Conservation (phyloP, 2,888 invertebrate species). For the Gibbula magus region DNA sequence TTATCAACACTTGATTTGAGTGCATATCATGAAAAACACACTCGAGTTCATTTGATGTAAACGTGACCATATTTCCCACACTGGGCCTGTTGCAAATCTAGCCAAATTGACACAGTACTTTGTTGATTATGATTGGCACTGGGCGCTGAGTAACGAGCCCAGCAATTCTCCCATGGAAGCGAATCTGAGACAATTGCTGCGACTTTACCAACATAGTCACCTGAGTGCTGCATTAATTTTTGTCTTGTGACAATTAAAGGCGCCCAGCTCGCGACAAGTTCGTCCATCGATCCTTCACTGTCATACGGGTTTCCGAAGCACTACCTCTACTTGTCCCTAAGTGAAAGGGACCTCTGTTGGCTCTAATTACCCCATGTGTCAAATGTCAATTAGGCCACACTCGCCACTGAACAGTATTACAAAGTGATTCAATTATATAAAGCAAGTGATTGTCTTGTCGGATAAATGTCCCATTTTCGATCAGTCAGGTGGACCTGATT, state of each 20-base stretch:
- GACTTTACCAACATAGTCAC: background rate
- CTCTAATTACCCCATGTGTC: slow-evolving; percentile 11
- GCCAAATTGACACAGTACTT: background rate
- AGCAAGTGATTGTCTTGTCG: background rate
- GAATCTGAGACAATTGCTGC: background rate
- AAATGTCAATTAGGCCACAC: slow-evolving; percentile 18
- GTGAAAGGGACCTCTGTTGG: slow-evolving; percentile 9
- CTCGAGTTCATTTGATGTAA: too few relatives aligned
- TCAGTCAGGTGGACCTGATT: background rate
- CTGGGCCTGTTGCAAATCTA: background rate
- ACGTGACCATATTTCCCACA: too few relatives aligned
- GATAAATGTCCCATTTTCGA: slow-evolving; percentile 5
- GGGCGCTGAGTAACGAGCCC: background rate
- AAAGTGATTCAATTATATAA: slow-evolving; percentile 5
- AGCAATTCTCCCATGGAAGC: background rate
- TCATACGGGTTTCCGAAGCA: background rate
- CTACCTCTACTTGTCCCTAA: background rate
- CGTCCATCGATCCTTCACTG: background rate
- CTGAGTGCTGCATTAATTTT: slow-evolving; percentile 14
- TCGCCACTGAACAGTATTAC: background rate
- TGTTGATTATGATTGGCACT: background rate
- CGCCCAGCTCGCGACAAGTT: background rate
- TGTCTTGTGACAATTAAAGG: slow-evolving; percentile 15
- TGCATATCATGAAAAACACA: too few relatives aligned
- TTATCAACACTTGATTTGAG: too few relatives aligned